Conservation (phyloP, 2,888 invertebrate species). For the Melanotus villosus region DNA sequence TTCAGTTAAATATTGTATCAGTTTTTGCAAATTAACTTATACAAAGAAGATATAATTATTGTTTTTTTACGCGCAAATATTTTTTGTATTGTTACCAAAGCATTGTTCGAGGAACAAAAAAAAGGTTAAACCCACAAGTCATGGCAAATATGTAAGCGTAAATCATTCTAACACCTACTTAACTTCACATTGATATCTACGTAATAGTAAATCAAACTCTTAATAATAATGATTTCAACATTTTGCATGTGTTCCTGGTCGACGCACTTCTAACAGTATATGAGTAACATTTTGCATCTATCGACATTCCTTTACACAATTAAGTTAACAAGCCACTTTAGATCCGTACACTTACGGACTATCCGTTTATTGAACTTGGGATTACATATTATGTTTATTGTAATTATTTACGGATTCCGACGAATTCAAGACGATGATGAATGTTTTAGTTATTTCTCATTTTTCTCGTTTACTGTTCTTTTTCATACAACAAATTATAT, state of each 20-base stretch:
- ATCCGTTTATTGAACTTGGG: constrained; percentile 36
- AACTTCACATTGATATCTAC: constrained; percentile 8
- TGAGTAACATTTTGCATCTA: constrained; percentile 14
- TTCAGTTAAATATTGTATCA: too few relatives aligned
- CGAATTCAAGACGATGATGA: too few relatives aligned
- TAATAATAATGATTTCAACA: constrained; percentile 1
- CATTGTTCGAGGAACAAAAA: too few relatives aligned
- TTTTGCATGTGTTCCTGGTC: constrained; percentile 9
- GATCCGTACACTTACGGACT: constrained; percentile 3
- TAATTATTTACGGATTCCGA: too few relatives aligned
- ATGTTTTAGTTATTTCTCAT: too few relatives aligned
- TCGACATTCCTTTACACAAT: constrained; percentile 40
- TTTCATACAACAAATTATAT: too few relatives aligned
- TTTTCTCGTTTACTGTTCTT: too few relatives aligned
- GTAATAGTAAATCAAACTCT: constrained; percentile 30
- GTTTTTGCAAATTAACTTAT: too few relatives aligned
- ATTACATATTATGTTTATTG: too few relatives aligned
- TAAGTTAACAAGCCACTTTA: constrained; percentile 31
- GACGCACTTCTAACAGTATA: constrained; percentile 19
- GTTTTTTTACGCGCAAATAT: too few relatives aligned
- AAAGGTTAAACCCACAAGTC: constrained; percentile 19
- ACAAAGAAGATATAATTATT: too few relatives aligned
- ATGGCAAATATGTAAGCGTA: constrained; percentile 8
- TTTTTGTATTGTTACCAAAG: too few relatives aligned
- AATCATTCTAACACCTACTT: constrained; percentile 38